Conservation (phyloP, 2,113 vertebrate genomes). For the Sialia sialis region DNA sequence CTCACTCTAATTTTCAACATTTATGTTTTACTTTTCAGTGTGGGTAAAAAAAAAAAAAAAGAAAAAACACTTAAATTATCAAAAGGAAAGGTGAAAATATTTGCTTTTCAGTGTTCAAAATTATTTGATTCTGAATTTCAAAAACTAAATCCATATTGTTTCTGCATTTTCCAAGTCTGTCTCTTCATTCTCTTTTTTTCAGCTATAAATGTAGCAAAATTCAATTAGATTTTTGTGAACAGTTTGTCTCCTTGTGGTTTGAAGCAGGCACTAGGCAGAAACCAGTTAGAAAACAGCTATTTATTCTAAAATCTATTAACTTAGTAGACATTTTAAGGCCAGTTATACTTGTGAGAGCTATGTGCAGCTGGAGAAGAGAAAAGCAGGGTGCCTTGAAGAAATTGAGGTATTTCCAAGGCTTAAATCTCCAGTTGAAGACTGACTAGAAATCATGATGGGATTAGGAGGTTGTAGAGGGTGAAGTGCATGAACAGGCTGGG, state of each 20-base stretch:
- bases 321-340: neutral
- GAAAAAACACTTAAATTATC: neutral
- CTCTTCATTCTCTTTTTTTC: neutral
- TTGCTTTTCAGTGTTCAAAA: neutral
- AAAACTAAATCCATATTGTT: neutral
- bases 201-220: neutral
- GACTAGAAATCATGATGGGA: neutral
- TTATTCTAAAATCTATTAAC: neutral
- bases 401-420: neutral
- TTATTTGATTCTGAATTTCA: neutral
- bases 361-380: neutral
- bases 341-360: neutral
- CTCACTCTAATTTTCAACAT: neutral
- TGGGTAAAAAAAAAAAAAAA: no score
- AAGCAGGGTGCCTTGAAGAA: neutral
- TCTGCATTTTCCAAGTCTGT: neutral
- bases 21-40: neutral
- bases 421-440: neutral
- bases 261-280: neutral
- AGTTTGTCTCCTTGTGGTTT: neutral
- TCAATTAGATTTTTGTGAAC: neutral
- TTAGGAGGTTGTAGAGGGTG: neutral
- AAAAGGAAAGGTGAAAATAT: neutral
- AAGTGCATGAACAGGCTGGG: neutral
- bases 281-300: neutral